Evolutionary conservation across 92 coral and sea anemone genomes (phyloP).

Genomic region (Virgularia gustaviana): DNA sequence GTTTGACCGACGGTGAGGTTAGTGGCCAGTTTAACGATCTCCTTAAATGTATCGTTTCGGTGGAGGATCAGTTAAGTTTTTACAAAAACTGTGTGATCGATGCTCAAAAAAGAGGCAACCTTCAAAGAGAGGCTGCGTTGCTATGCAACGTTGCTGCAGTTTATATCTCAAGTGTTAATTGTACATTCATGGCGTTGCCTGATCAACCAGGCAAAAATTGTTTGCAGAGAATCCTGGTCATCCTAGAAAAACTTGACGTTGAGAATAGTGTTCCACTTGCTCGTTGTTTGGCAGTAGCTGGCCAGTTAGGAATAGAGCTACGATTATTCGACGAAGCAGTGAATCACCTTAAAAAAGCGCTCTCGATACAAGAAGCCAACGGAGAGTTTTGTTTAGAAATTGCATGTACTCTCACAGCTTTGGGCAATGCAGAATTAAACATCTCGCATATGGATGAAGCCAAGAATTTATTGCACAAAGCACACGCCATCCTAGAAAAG

Average conservation of each 20-base stretch:
- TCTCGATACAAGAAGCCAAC: conserved; percentile 18
- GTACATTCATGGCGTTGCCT: conserved; percentile 33
- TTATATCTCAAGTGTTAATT: conserved; percentile 43
- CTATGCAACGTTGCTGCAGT: conserved; percentile 29
- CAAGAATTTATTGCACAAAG: neutral
- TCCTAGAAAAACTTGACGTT: conserved; percentile 5
- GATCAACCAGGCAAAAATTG: conserved; percentile 36
- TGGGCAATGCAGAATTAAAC: neutral
- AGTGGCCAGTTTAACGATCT: conserved; percentile 21
- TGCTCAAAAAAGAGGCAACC: conserved; percentile 37
- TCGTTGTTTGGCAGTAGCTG: conserved; percentile 23
- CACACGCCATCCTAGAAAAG: conserved; percentile 6
- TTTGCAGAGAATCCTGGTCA: conserved; percentile 19
- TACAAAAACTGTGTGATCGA: conserved; percentile 18
- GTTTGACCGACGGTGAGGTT: conserved; percentile 15
- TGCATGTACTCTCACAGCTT: neutral
- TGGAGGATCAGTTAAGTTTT: conserved; percentile 33
- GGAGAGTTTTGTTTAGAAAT: neutral
- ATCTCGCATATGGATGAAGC: neutral
- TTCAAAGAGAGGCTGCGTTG: conserved; percentile 24
- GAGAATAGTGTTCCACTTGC: conserved; percentile 19
- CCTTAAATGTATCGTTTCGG: conserved; percentile 23
- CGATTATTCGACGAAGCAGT: conserved; percentile 1
- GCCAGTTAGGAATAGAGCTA: conserved; percentile 25
- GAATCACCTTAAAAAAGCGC: conserved; percentile 33